These are phyloP conservation scores for Solenopsis fugax DNA, from an alignment of 1,140 invertebrate species.

Conservation along the genomic window DNA sequence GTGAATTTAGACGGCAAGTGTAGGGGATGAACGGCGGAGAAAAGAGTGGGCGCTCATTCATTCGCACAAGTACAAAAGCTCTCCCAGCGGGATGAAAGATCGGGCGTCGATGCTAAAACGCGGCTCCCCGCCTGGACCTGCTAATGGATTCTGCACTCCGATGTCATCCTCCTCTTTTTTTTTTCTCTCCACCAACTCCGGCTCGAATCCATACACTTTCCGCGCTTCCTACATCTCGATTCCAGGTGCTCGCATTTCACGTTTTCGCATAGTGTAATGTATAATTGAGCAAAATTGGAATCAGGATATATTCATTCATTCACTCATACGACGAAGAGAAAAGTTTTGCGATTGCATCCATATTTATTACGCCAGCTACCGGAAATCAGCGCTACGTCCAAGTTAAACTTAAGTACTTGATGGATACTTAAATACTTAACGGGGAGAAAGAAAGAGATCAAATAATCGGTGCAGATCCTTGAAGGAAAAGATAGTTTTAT, in stretches of 20 bases:
- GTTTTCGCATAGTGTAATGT: constrained; percentile 34
- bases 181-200: constrained; percentile 46
- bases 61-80: constrained; percentile 71
- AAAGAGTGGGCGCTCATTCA: constrained; percentile 54
- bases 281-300: constrained; percentile 59
- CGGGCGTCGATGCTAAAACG: constrained; percentile 76
- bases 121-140: constrained; percentile 45
- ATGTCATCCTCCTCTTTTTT: constrained; percentile 70
- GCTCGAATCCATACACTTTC: constrained; percentile 63
- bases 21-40: not conserved
- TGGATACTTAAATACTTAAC: constrained; percentile 42
- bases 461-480: not conserved
- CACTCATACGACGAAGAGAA: not conserved
- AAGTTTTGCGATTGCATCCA: constrained; percentile 10
- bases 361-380: not conserved
- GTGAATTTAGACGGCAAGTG: constrained; percentile 29
- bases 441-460: not conserved
- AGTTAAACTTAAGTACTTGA: constrained; percentile 19
- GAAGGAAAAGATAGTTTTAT: not conserved
- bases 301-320: not conserved
- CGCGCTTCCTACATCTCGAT: constrained; percentile 30
- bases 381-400: not conserved
- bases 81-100: constrained; percentile 75
- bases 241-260: constrained; percentile 41
- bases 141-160: constrained; percentile 79